Evolutionary conservation across 2,797 vertebrate species (phyloP).

Genomic region (Sebastes diaconus): DNA sequence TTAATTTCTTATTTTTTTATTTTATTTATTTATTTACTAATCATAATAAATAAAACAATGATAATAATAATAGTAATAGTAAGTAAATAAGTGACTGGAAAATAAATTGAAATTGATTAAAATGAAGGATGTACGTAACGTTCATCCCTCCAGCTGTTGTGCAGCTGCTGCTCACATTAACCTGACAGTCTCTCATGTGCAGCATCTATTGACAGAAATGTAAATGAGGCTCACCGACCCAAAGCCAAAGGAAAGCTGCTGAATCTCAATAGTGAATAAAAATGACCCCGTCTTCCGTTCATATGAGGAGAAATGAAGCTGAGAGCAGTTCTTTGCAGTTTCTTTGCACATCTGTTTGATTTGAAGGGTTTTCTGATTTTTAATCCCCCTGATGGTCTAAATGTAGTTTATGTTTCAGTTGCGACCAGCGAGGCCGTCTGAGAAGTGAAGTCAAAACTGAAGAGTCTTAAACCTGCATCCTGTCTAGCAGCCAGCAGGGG

Average conservation of each 20-base stretch:
- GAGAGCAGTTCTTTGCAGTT: background rate
- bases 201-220: slow-evolving; percentile 25
- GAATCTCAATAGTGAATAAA: background rate
- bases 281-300: background rate
- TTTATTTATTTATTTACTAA: too few relatives aligned
- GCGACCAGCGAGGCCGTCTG: too few relatives aligned
- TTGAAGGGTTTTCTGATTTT: background rate
- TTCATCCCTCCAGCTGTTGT: background rate
- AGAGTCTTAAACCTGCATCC: too few relatives aligned
- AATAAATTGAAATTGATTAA: too few relatives aligned
- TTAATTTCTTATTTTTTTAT: too few relatives aligned
- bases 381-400: background rate
- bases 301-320: background rate
- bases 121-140: too few relatives aligned
- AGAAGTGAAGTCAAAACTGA: too few relatives aligned
- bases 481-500: too few relatives aligned
- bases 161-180: slow-evolving; percentile 4
- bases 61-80: too few relatives aligned
- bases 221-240: slow-evolving; percentile 5
- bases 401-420: background rate
- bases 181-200: slow-evolving; percentile 29
- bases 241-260: background rate
- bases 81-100: too few relatives aligned
- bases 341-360: background rate
- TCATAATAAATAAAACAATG: too few relatives aligned